Evolutionary conservation across 2,113 vertebrate species (phyloP), one percentile per base, ranked within the genome.

Genomic region (Panthera leo): DNA sequence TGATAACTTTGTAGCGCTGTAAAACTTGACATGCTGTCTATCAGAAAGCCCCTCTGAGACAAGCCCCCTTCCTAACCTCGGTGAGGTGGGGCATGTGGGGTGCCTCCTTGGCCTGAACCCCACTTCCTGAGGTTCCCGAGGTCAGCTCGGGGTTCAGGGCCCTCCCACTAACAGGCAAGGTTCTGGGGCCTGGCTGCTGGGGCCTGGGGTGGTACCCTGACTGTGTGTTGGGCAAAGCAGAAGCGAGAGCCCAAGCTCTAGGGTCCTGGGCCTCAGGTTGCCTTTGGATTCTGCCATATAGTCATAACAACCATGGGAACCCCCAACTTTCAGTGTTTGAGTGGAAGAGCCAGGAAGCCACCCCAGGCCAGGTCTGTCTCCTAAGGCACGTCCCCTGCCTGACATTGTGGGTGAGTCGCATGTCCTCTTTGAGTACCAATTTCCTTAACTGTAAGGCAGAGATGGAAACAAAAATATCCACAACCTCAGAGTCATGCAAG

Each of bases 1-100:
- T 0, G 6, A 39, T 10, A 36, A 73, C 42, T 53, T 27, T 0
- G 0, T 19, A 3, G 76, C 25, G 21, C 4, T 5, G 2, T 19
- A 13, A 31, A 53, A 29, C 42, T 39, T 36, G 8, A 25, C 0
- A 1, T 5, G 39, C 75, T 21, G 23, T 39, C 34, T 31, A 70
- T 63, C 48, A 80, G 34, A 65, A 25, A 58, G 13, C 8, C 31
- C 83, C 48, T 86, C 25, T 8, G 2, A 86, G 2, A 34, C 63
- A 58, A 65, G 42, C 34, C 23, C 51, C 67, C 53, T 93, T 55
- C 67, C n/a, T 51, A 36, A 55, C 58, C 25, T 91, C 1, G 0
- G 36, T 48, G 58, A 19, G 39, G 12, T 31, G 53, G 67, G 55
- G 55, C 12, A 45, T 16, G 29, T 8, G 36, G 31, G 18, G 15